phyloP scores from a whole-genome alignment of 2,888 invertebrate genomes.

The Merodon equestris region DNA sequence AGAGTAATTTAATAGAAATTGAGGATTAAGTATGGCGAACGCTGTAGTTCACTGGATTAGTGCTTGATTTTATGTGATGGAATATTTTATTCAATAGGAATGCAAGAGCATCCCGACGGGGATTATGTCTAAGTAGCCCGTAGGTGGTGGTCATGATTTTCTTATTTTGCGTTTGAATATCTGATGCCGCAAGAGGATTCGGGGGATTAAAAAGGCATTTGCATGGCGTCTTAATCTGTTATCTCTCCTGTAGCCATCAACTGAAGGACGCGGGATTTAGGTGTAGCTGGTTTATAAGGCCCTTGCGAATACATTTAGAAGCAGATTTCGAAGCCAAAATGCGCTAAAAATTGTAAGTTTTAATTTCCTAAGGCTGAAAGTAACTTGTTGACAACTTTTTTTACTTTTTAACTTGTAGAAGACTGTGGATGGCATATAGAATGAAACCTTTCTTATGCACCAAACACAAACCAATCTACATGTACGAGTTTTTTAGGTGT shows the following conservation, averaged over 20 bases:
- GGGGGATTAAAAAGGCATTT: conserved; percentile 38
- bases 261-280: background rate
- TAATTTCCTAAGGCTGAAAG: no score
- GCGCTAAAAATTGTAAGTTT: no score
- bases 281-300: background rate
- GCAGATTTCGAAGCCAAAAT: no score
- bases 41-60: conserved; percentile 56
- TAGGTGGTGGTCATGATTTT: conserved; percentile 10
- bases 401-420: no score
- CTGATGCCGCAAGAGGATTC: conserved; percentile 22
- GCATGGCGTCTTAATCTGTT: conserved; percentile 42
- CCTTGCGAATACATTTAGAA: conserved; percentile 5
- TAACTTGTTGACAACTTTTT: no score
- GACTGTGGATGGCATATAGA: no score
- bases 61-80: conserved; percentile 54
- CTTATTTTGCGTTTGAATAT: background rate
- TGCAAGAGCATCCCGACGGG: conserved; percentile 3
- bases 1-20: conserved; percentile 66
- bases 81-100: conserved; percentile 56
- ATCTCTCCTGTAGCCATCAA: conserved; percentile 24
- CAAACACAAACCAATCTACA: no score
- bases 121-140: conserved; percentile 53
- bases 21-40: conserved; percentile 51
- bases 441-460: no score
- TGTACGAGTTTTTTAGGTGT: no score